phyloP scores from a whole-genome alignment of 1,140 invertebrate species.

The Drosophila saltans region DNA sequence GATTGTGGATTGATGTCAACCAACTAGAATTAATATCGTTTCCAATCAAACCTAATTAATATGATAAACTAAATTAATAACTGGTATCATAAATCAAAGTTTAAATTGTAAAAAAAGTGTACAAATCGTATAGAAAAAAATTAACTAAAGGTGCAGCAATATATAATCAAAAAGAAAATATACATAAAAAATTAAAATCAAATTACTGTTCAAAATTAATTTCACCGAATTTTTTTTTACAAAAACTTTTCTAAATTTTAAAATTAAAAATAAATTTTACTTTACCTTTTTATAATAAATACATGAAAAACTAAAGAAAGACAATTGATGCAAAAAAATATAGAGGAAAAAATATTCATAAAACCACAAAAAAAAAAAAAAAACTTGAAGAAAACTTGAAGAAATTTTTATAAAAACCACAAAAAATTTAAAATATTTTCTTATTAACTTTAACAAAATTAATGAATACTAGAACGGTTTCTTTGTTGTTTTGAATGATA shows the following conservation, averaged over 20 bases:
- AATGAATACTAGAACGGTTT: too few relatives aligned
- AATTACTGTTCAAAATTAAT: too few relatives aligned
- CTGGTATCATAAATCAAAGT: conserved; percentile 55
- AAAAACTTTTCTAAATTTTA: too few relatives aligned
- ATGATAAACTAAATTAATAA: conserved; percentile 44
- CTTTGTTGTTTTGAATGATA: too few relatives aligned
- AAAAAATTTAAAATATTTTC: neutral
- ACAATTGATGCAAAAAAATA: too few relatives aligned
- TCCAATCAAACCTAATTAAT: conserved; percentile 69
- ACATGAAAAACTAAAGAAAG: too few relatives aligned
- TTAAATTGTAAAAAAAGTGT: conserved; percentile 62
- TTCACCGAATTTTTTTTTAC: too few relatives aligned
- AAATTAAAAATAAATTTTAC: too few relatives aligned
- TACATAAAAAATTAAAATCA: conserved; percentile 7
- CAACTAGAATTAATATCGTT: conserved; percentile 46
- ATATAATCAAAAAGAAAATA: conserved; percentile 10
- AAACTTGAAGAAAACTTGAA: neutral
- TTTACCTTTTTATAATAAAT: too few relatives aligned
- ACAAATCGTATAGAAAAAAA: conserved; percentile 33
- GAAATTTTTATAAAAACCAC: neutral
- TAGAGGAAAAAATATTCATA: neutral
- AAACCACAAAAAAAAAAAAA: neutral
- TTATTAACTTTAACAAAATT: too few relatives aligned
- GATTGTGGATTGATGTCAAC: conserved; percentile 70
- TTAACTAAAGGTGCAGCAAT: conserved; percentile 39